Evolutionary conservation across 2,888 invertebrate species (phyloP).

Genomic region (Nasonia oneida): DNA sequence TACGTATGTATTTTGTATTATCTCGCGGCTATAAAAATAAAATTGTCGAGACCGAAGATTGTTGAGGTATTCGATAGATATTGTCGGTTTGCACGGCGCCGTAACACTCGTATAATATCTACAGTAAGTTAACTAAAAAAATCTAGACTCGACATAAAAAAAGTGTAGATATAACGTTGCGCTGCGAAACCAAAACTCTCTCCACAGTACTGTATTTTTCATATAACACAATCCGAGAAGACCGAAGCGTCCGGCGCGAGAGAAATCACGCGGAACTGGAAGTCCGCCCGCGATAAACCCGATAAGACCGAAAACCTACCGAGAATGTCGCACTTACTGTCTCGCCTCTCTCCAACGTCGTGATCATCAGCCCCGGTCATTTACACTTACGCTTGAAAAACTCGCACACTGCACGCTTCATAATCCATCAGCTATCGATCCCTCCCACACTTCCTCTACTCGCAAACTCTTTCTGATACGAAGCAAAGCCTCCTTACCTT

Average conservation of each 20-base stretch:
- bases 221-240: neutral
- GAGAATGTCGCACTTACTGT: neutral
- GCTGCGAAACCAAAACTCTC: neutral
- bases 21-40: too few species aligned
- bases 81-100: too few species aligned
- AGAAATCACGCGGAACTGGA: conserved; percentile 52
- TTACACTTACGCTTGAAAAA: neutral
- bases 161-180: neutral
- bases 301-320: conserved; percentile 28
- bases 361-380: neutral
- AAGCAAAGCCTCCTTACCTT: too few species aligned
- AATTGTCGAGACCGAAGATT: too few species aligned
- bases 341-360: neutral
- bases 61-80: too few species aligned
- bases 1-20: too few species aligned
- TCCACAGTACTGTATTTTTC: too few species aligned
- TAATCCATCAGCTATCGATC: neutral
- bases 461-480: neutral
- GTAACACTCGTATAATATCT: too few species aligned
- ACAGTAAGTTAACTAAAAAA: too few species aligned
- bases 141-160: neutral
- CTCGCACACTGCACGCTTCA: neutral
- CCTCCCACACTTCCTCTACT: neutral
- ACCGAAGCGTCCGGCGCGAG: neutral
- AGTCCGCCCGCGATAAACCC: conserved; percentile 41